phyloP scores from a whole-genome alignment of 2,113 vertebrate genomes.

The Crotophaga sulcirostris region DNA sequence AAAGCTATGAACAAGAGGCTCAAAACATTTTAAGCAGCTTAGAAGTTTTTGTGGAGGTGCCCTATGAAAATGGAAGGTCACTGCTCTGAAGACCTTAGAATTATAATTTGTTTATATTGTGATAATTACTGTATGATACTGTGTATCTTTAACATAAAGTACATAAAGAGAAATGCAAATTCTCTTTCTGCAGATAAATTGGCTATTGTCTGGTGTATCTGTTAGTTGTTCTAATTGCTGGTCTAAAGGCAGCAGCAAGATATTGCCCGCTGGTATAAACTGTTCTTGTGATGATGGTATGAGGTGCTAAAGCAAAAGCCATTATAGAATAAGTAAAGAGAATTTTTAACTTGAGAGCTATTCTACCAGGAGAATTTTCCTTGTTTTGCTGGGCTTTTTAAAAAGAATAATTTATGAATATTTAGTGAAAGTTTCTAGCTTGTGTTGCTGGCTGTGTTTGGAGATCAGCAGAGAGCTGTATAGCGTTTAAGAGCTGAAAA shows the following conservation, averaged over 20 bases:
- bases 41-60: not conserved
- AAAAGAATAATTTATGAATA: not conserved
- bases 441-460: not conserved
- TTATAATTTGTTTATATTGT: not conserved
- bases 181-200: not conserved
- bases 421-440: not conserved
- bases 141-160: not conserved
- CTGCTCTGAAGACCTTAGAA: not conserved
- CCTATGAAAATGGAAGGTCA: not conserved
- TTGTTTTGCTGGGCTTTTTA: not conserved
- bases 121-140: not conserved
- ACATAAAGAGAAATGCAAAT: not conserved
- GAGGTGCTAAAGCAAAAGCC: not conserved
- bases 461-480: not conserved
- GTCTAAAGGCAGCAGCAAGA: constrained; percentile 23
- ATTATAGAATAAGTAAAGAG: not conserved
- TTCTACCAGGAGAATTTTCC: not conserved
- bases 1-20: not conserved
- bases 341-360: not conserved
- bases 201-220: not conserved
- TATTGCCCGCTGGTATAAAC: constrained; percentile 15
- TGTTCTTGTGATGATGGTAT: not conserved
- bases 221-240: constrained; percentile 20
- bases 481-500: not conserved
- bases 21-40: not conserved